phyloP scores from a whole-genome alignment of 2,797 vertebrate species.

The Clarias laeviceps region DNA sequence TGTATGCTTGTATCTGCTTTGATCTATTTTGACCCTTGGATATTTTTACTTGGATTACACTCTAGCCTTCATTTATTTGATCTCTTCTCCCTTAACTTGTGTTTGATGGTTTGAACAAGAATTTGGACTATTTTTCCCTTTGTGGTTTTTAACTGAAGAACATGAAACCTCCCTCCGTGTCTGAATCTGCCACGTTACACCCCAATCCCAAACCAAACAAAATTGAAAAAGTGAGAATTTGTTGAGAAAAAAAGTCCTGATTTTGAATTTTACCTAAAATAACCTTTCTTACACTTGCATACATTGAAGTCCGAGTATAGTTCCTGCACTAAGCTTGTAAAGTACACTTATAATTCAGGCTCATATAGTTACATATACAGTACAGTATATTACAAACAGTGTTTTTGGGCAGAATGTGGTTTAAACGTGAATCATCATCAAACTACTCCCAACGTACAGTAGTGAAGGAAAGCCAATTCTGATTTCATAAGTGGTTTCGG shows the following conservation, averaged over 20 bases:
- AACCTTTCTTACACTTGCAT: neutral
- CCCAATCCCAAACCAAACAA: neutral
- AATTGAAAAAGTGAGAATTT: neutral
- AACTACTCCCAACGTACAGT: neutral
- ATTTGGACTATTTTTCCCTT: neutral
- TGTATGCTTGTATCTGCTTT: neutral
- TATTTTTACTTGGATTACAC: neutral
- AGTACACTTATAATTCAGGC: neutral
- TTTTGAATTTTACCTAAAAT: neutral
- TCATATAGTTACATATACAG: neutral
- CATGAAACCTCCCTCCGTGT: neutral
- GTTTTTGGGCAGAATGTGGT: neutral
- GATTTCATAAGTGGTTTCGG: neutral
- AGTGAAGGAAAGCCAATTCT: neutral
- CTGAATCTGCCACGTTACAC: neutral
- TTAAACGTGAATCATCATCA: neutral
- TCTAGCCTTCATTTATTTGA: neutral
- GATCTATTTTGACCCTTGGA: neutral
- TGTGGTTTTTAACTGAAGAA: neutral
- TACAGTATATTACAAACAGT: too few relatives aligned
- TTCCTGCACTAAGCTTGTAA: neutral
- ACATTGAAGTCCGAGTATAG: neutral
- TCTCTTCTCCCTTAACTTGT: neutral
- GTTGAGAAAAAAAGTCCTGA: neutral
- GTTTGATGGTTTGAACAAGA: neutral